Evolutionary conservation across 2,888 invertebrate genomes (phyloP), one percentile per base, ranked within the genome.

Genomic region (Ptilodon capucinus): DNA sequence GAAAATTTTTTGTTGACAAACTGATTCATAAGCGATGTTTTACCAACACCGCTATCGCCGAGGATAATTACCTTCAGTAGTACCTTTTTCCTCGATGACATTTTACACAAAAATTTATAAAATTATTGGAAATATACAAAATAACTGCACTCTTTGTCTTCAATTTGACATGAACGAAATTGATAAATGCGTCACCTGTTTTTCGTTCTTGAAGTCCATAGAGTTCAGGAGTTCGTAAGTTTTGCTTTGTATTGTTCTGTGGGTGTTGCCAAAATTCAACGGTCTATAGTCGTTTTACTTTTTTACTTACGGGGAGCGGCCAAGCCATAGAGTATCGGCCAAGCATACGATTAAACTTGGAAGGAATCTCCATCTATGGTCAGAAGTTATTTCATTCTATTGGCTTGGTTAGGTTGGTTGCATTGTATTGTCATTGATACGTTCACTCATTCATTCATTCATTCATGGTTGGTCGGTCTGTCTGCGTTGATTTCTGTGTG

Each of bases 1-100:
- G 98, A 98, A 92, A 99, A 99, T 90, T 99, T 98, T 87, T 98
- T 98, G 92, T 98, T 99, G 70, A 99, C 99, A 93, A 99, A 99
- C 91, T 99, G 99, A 92, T 99, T 99, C 99, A 99, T 99, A 46
- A 99, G 92, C 19, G 99, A 99, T 38, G 99, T 99, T 89, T 99
- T 99, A 35, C 99, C 99, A 55, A 99, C 99, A 69, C 99, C 98
- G 65, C 98, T 98, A 82, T 99, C 99, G 40, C 99, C 99, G 71
- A 99, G 93, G 84, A 99, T 99, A 79, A 99, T 98, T 50, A 99
- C 98, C 93, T 99, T 99, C 73, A 99, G 92, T 50, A 99, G 93
- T 66, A 97, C 95, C 95, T 99, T 99, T 95, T 98, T 99, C 81
- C 97, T 94, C 62, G 96, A 95, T 64, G 97, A 95, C 97, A 97